A percentile compares a stretch with the other conserved stretches of the same genome.
These are phyloP conservation scores for Drosophila sproati DNA, from an alignment of 1,140 invertebrate genomes.

Conservation along the genomic window DNA sequence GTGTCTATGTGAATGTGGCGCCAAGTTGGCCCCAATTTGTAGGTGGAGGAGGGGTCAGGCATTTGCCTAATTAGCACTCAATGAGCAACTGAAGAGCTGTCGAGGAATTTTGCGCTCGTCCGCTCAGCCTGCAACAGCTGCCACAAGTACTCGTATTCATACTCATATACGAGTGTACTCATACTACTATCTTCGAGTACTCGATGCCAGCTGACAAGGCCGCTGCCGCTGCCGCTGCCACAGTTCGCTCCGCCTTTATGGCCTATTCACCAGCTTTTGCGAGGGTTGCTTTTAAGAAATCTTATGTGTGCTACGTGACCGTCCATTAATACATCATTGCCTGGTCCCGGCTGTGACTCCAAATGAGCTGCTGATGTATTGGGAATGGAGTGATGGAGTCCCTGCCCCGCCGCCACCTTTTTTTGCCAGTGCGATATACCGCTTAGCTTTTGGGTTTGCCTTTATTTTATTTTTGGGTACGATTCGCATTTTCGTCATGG, in stretches of 20 bases:
- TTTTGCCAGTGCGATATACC: conserved; percentile 26
- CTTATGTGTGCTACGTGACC: conserved; percentile 73
- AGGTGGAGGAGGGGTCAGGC: conserved; percentile 48
- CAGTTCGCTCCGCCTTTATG: conserved; percentile 5
- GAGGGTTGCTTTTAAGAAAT: conserved; percentile 78
- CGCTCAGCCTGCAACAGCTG: conserved; percentile 36
- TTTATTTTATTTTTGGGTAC: conserved; percentile 47
- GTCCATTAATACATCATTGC: conserved; percentile 79
- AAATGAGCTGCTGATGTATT: conserved; percentile 55
- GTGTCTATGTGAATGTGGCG: conserved; percentile 62
- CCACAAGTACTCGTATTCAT: conserved; percentile 26
- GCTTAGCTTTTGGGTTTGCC: conserved; percentile 50
- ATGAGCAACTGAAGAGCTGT: conserved; percentile 66
- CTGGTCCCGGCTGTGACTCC: neutral
- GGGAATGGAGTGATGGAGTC: conserved; percentile 46
- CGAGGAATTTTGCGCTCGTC: conserved; percentile 20
- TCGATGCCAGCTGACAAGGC: conserved; percentile 43
- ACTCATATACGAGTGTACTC: conserved; percentile 12
- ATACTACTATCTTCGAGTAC: conserved; percentile 20
- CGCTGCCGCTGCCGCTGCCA: neutral
- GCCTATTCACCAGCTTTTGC: conserved; percentile 16
- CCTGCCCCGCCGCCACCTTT: conserved; percentile 3
- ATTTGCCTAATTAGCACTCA: conserved; percentile 80
- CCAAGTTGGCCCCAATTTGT: conserved; percentile 78
- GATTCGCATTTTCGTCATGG: conserved; percentile 70